Percentiles rank a stretch among this genome's conserved stretches.
Evolutionary conservation across 1,140 invertebrate genomes (phyloP).

Genomic region (Neodiprion lecontei): DNA sequence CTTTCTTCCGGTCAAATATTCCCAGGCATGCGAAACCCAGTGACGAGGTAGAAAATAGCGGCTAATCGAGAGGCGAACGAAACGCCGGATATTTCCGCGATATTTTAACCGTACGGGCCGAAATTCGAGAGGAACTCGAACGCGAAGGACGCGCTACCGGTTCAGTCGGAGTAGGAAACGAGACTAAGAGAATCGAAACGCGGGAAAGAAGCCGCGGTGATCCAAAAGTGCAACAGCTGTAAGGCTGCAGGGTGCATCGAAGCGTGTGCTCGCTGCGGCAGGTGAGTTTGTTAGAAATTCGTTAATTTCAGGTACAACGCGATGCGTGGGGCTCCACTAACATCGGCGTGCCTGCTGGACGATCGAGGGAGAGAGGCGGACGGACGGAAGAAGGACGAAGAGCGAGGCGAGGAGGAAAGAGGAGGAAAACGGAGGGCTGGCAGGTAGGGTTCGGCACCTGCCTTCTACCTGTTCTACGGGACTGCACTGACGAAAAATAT

Average conservation of each 20-base stretch:
- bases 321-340: no score
- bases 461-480: conserved; percentile 41
- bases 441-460: conserved; percentile 38
- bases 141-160: background rate
- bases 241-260: conserved; percentile 40
- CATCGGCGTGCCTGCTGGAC: background rate
- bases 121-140: background rate
- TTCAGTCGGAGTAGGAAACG: background rate
- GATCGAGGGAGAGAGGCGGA: no score
- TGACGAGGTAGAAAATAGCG: no score
- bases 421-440: conserved; percentile 6
- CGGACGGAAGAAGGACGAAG: background rate
- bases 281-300: conserved; percentile 47
- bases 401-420: background rate
- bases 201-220: background rate
- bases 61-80: no score
- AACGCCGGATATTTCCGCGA: no score
- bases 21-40: no score
- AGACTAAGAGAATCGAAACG: background rate
- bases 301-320: conserved; percentile 35
- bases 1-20: no score
- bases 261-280: conserved; percentile 43
- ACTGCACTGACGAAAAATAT: conserved; percentile 38
- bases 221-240: conserved; percentile 47
- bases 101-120: no score